phyloP scores from a whole-genome alignment of 2,888 invertebrate species.

The Brenthis ino region DNA sequence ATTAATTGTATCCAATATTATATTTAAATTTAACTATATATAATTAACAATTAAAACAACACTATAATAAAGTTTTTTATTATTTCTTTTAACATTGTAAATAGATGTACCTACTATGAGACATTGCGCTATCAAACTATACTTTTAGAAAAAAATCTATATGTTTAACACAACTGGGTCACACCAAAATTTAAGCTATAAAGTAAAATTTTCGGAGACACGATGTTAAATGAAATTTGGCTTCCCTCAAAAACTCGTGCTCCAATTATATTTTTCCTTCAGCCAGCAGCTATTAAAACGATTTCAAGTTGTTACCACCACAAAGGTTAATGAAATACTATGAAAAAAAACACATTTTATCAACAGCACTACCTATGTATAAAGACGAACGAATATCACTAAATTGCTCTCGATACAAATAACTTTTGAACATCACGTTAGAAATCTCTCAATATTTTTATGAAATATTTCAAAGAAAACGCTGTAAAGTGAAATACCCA shows the following conservation, averaged over 20 bases:
- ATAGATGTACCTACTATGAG: too few species aligned
- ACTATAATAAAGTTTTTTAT: too few species aligned
- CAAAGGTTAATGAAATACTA: slow-evolving; percentile 18
- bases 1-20: too few species aligned
- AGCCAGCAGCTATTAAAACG: slow-evolving; percentile 16
- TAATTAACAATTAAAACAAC: too few species aligned
- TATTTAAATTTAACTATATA: too few species aligned
- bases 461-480: slow-evolving; percentile 40
- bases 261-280: slow-evolving; percentile 27
- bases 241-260: slow-evolving; percentile 23
- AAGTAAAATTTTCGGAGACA: slow-evolving; percentile 21
- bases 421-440: slow-evolving; percentile 13
- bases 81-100: too few species aligned
- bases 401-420: slow-evolving; percentile 26
- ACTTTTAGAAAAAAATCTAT: neutral
- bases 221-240: slow-evolving; percentile 18
- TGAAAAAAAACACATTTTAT: neutral
- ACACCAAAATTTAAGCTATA: slow-evolving; percentile 8
- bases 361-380: slow-evolving; percentile 5
- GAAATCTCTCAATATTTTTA: slow-evolving; percentile 39
- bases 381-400: slow-evolving; percentile 14
- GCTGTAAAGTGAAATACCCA: slow-evolving; percentile 40
- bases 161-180: slow-evolving; percentile 11
- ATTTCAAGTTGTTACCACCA: slow-evolving; percentile 15
- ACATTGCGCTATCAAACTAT: neutral